A percentile compares a stretch with the other conserved stretches of the same genome.
Conservation (phyloP, 23 tunicate species). For the Ciona savignyi region DNA sequence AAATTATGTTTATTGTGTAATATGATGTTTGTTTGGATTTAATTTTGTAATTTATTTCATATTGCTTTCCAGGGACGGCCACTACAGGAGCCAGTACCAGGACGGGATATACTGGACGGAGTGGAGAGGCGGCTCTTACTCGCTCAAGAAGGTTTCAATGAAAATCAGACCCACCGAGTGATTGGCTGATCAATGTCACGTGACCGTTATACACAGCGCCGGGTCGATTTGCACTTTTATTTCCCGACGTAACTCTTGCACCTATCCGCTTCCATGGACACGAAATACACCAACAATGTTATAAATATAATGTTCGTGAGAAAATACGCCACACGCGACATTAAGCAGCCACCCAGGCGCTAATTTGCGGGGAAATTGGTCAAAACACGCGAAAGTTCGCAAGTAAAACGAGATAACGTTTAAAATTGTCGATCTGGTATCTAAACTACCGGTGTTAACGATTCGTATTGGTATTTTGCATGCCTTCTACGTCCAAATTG, state of each 20-base stretch:
- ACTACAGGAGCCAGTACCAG: slow-evolving; percentile 45
- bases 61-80: slow-evolving; percentile 41
- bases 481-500: neutral
- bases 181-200: neutral
- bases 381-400: too few species aligned
- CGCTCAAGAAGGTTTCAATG: slow-evolving; percentile 72
- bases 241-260: neutral
- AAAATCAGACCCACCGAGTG: slow-evolving; percentile 63
- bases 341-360: too few species aligned
- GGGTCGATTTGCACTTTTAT: neutral
- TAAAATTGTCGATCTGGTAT: neutral
- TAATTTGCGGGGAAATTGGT: too few species aligned
- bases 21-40: too few species aligned
- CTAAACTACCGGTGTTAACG: neutral
- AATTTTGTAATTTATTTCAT: too few species aligned
- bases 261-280: neutral
- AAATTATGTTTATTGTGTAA: too few species aligned
- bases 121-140: slow-evolving; percentile 71
- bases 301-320: too few species aligned
- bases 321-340: too few species aligned
- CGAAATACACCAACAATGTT: too few species aligned
- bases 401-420: neutral
- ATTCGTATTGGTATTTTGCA: neutral
- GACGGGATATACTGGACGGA: slow-evolving; percentile 83
- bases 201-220: neutral